Conservation (phyloP, 2,113 vertebrate genomes). For the Syngnathoides biaculeatus region DNA sequence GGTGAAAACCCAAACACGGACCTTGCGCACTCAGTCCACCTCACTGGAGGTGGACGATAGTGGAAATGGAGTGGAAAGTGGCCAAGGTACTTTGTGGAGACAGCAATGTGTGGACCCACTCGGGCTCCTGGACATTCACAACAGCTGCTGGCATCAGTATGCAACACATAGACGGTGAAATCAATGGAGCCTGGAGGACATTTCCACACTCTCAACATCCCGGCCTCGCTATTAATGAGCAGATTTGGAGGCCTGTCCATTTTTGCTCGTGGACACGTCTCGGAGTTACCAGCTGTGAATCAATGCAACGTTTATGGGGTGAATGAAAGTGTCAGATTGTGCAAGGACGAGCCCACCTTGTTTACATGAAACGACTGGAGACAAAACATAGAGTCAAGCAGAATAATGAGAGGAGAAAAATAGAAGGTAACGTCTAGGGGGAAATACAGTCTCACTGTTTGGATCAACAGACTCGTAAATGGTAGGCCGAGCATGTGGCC, state of each 20-base stretch:
- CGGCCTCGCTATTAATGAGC: slow-evolving; percentile 73
- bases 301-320: slow-evolving; percentile 82
- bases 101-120: slow-evolving; percentile 29
- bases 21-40: slow-evolving; percentile 20
- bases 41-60: slow-evolving; percentile 27
- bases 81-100: slow-evolving; percentile 12
- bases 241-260: slow-evolving; percentile 58
- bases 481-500: slow-evolving; percentile 68
- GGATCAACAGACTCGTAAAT: slow-evolving; percentile 79
- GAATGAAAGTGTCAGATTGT: slow-evolving; percentile 84
- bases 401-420: slow-evolving; percentile 17
- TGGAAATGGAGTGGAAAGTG: slow-evolving; percentile 26
- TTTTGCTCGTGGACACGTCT: slow-evolving; percentile 35
- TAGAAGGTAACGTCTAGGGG: slow-evolving; percentile 3
- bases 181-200: slow-evolving; percentile 75
- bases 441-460: slow-evolving; percentile 24
- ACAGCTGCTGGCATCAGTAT: slow-evolving; percentile 50
- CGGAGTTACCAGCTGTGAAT: slow-evolving; percentile 83
- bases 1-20: slow-evolving; percentile 40
- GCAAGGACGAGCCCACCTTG: slow-evolving; percentile 80
- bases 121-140: slow-evolving; percentile 31
- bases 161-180: slow-evolving; percentile 45
- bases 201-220: slow-evolving; percentile 58
- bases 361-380: slow-evolving; percentile 51
- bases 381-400: slow-evolving; percentile 16